These are phyloP conservation scores for Pseudococcus viburni DNA, from an alignment of 2,888 invertebrate genomes.

Conservation along the genomic window DNA sequence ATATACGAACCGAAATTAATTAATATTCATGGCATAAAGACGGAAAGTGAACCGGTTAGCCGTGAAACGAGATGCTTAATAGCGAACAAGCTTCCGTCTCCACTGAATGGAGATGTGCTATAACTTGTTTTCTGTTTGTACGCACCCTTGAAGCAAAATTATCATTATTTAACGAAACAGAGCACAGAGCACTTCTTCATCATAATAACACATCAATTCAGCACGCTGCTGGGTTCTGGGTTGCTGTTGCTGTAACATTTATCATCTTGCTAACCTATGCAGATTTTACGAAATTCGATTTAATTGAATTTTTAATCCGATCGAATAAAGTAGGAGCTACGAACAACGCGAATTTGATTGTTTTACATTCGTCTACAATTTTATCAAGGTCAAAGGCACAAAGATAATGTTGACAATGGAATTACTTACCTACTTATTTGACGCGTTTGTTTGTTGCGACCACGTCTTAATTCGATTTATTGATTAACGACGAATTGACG, in stretches of 20 bases:
- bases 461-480: not conserved
- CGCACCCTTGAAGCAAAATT: conserved; percentile 49
- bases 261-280: not conserved
- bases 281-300: not conserved
- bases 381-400: conserved; percentile 2
- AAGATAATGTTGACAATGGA: conserved; percentile 11
- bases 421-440: not conserved
- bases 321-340: not conserved
- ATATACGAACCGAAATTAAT: not conserved
- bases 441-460: not conserved
- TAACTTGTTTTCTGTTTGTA: conserved; percentile 45
- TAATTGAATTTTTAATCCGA: not conserved
- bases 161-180: conserved; percentile 45
- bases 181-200: conserved; percentile 31
- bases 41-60: conserved; percentile 53
- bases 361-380: not conserved
- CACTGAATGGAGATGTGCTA: conserved; percentile 45
- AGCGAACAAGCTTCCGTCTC: conserved; percentile 43
- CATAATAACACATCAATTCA: not conserved
- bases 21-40: conserved; percentile 40
- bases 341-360: not conserved
- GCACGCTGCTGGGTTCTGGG: not conserved
- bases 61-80: conserved; percentile 49
- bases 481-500: not conserved
- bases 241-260: not conserved